Evolutionary conservation across 2,113 vertebrate genomes (phyloP).

Genomic region (Zosterops japonicus): DNA sequence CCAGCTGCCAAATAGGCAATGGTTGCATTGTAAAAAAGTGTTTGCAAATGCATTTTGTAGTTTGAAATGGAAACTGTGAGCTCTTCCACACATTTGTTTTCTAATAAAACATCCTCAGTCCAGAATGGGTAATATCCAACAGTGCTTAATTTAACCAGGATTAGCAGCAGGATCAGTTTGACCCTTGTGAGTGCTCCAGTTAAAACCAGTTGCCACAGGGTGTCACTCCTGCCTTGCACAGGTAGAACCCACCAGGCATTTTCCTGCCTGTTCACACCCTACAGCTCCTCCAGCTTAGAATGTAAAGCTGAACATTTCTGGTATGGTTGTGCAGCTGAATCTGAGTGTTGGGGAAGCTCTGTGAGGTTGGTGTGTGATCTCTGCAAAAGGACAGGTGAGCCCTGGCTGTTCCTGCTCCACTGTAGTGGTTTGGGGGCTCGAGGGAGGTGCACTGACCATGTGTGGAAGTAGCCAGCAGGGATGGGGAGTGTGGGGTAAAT

Average conservation of each 20-base stretch:
- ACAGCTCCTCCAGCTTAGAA: accelerated
- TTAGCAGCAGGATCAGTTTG: background rate
- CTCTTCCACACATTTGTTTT: background rate
- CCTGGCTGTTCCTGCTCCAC: background rate
- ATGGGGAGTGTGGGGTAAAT: background rate
- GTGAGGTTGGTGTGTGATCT: background rate
- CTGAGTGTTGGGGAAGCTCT: background rate
- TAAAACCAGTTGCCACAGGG: background rate
- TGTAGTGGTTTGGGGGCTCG: accelerated
- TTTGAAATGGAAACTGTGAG: background rate
- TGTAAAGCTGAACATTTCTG: background rate
- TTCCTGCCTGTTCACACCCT: background rate
- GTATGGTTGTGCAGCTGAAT: background rate
- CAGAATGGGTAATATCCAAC: background rate
- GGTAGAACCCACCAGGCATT: accelerated
- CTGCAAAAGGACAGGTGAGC: background rate
- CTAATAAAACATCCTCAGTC: background rate
- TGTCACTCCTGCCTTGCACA: slow-evolving; percentile 44
- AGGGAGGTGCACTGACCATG: accelerated
- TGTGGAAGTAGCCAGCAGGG: background rate
- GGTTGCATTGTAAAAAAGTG: background rate
- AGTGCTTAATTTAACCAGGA: background rate
- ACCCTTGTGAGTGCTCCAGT: background rate
- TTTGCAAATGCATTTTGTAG: background rate
- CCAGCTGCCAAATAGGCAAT: background rate